Percentiles rank a stretch among this genome's conserved stretches.
Conservation (phyloP, 2,797 vertebrate genomes). For the Brachyrhaphis roseni region DNA sequence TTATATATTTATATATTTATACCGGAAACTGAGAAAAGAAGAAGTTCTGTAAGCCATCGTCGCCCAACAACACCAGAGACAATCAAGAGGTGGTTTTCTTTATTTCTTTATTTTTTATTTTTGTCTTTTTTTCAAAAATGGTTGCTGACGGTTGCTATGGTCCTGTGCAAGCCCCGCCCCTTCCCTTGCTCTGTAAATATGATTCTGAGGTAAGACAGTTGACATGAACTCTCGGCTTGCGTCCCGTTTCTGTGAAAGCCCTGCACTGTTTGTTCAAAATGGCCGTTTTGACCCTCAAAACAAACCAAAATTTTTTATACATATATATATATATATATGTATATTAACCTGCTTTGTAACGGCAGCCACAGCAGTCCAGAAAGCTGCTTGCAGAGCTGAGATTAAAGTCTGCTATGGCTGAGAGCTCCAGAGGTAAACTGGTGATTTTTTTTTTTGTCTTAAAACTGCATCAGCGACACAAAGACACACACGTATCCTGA, state of each 20-base stretch:
- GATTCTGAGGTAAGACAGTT: conserved; percentile 78
- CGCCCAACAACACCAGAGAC: conserved; percentile 78
- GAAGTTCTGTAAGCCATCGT: conserved; percentile 54
- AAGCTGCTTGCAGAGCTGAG: conserved; percentile 52
- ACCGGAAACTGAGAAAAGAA: conserved; percentile 47
- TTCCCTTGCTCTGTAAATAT: conserved; percentile 34
- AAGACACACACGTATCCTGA: conserved; percentile 37
- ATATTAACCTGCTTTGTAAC: conserved; percentile 62
- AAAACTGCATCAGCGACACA: conserved; percentile 69
- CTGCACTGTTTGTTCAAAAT: conserved; percentile 54
- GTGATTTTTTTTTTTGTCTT: conserved; percentile 41
- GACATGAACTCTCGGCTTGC: conserved; percentile 60
- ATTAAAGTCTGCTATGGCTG: conserved; percentile 75
- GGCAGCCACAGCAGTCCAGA: conserved; percentile 53
- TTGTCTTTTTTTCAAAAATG: conserved; percentile 17
- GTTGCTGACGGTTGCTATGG: conserved; percentile 64
- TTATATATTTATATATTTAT: conserved; percentile 81
- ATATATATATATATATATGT: background rate
- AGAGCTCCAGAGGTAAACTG: conserved; percentile 79
- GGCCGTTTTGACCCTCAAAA: conserved; percentile 61
- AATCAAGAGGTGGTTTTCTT: conserved; percentile 15
- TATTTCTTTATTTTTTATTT: background rate
- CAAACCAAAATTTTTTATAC: conserved; percentile 22
- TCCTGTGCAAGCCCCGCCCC: conserved; percentile 52
- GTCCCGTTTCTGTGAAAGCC: conserved; percentile 61